Conservation (phyloP, 1,140 invertebrate species). For the Mesaphorura yosii region DNA sequence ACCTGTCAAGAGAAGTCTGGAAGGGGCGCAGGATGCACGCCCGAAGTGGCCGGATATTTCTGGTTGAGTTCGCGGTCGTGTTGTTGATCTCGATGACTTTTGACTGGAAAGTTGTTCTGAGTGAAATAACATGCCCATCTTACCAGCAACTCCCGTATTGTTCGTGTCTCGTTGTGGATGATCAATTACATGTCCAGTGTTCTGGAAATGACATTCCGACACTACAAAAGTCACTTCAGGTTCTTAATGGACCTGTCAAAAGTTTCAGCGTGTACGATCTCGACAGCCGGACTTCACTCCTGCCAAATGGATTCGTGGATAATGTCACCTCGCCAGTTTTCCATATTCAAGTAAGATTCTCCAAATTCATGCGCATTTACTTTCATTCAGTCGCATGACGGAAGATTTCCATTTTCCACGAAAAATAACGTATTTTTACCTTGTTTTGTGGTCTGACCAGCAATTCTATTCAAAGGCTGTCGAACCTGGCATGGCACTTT, state of each 20-base stretch:
- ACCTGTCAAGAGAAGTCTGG: no score
- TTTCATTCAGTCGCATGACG: no score
- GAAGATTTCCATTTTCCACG: neutral
- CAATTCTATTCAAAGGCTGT: no score
- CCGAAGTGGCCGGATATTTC: no score
- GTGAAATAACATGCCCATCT: slow-evolving; percentile 50
- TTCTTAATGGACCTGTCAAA: slow-evolving; percentile 51
- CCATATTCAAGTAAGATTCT: slow-evolving; percentile 28
- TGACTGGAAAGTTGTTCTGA: no score
- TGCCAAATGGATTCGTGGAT: slow-evolving; percentile 29
- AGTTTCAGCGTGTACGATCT: slow-evolving; percentile 59
- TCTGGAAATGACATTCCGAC: slow-evolving; percentile 56
- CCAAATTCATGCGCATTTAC: no score
- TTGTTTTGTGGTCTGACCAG: neutral
- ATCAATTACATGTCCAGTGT: slow-evolving; percentile 79
- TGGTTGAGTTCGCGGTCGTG: no score
- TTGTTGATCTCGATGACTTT: no score
- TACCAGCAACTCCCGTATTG: slow-evolving; percentile 61
- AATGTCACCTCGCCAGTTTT: slow-evolving; percentile 30
- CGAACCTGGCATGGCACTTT: no score
- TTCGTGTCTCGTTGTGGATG: slow-evolving; percentile 81
- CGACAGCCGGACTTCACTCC: slow-evolving; percentile 24
- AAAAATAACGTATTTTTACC: neutral
- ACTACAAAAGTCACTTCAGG: slow-evolving; percentile 41
- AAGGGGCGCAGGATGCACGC: no score